Percentiles rank a stretch among this genome's conserved stretches.
Evolutionary conservation across 2,113 vertebrate genomes (phyloP).

Genomic region (Crocuta crocuta): DNA sequence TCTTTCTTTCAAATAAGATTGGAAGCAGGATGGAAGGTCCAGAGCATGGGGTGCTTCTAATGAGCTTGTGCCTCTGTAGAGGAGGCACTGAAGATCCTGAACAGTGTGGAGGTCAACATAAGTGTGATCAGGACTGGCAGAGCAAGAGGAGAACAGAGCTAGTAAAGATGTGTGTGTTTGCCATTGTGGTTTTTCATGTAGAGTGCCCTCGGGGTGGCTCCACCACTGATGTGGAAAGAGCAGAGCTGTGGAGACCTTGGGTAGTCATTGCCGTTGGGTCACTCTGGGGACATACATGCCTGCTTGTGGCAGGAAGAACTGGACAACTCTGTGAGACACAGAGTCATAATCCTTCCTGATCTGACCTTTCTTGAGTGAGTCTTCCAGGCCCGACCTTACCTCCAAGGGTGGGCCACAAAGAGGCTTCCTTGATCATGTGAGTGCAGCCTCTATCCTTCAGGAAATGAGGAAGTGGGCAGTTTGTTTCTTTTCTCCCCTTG

Average conservation of each 20-base stretch:
- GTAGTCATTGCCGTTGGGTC: too few relatives aligned
- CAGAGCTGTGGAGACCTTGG: neutral
- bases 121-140: neutral
- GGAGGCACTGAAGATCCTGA: neutral
- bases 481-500: neutral
- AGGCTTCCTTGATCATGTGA: neutral
- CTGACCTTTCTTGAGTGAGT: neutral
- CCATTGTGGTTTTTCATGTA: neutral
- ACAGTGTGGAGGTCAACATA: neutral
- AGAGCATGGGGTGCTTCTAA: neutral
- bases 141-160: neutral
- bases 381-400: neutral
- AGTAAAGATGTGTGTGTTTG: neutral
- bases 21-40: neutral
- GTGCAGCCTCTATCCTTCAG: neutral
- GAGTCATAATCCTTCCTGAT: neutral
- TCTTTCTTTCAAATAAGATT: neutral
- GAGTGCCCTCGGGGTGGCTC: neutral
- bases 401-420: neutral
- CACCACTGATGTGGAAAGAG: neutral
- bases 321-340: neutral
- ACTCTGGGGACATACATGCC: too few relatives aligned
- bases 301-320: neutral
- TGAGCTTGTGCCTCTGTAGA: neutral
- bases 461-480: neutral